Evolutionary conservation across 2,888 invertebrate species (phyloP).

Genomic region (Thalpophila matura): DNA sequence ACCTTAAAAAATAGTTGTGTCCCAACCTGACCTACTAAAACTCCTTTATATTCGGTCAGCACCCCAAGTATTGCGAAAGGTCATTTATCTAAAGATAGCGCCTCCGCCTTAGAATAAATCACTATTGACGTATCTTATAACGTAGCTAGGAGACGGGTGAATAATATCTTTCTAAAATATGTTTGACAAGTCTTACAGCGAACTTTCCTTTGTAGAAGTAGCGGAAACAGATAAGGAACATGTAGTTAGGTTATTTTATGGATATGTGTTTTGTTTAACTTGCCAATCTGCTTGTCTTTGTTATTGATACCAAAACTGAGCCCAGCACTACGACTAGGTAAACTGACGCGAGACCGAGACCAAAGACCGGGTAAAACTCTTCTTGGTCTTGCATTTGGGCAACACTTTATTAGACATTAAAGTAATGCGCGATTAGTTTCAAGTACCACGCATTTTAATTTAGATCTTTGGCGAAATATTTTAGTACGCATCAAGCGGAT

Average conservation of each 20-base stretch:
- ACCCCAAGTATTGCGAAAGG: constrained; percentile 51
- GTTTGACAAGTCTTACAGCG: constrained; percentile 47
- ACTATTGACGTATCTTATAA: constrained; percentile 58
- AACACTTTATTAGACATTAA: too few relatives aligned
- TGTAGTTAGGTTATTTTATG: not conserved
- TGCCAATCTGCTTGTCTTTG: not conserved
- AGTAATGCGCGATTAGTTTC: too few relatives aligned
- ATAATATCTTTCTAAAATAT: constrained; percentile 59
- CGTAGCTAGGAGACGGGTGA: constrained; percentile 41
- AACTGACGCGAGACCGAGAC: too few relatives aligned
- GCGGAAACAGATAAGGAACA: constrained; percentile 4
- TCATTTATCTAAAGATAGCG: constrained; percentile 59
- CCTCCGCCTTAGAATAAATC: constrained; percentile 52
- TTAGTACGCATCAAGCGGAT: too few relatives aligned
- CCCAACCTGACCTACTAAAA: constrained; percentile 28
- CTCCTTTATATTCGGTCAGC: constrained; percentile 29
- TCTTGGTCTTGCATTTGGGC: too few relatives aligned
- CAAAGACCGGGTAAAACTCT: too few relatives aligned
- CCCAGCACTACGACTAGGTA: too few relatives aligned
- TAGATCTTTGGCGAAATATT: too few relatives aligned
- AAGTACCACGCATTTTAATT: too few relatives aligned
- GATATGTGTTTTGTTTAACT: constrained; percentile 1
- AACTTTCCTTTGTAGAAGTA: constrained; percentile 30
- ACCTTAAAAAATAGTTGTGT: constrained; percentile 23
- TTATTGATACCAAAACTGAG: too few relatives aligned